phyloP scores from a whole-genome alignment of 2,113 vertebrate species.

The Bettongia penicillata region DNA sequence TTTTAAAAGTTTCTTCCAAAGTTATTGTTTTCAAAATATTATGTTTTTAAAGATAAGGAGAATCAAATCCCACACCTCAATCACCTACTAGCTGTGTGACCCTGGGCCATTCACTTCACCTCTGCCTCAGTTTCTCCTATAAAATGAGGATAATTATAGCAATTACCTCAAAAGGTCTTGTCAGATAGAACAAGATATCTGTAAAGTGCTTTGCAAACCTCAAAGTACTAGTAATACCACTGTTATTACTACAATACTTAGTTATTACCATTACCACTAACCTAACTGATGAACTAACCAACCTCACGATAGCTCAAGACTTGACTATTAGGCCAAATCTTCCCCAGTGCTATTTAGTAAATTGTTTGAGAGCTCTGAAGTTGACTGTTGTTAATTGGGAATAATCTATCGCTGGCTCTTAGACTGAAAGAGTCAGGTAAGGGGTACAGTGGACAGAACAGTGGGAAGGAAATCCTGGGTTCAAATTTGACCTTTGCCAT shows the following conservation, averaged over 20 bases:
- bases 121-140: not conserved
- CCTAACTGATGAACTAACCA: not conserved
- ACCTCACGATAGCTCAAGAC: not conserved
- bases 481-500: no score
- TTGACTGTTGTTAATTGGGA: no score
- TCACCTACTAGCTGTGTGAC: not conserved
- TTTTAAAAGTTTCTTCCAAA: no score
- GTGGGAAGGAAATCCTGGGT: no score
- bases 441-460: no score
- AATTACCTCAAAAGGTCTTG: not conserved
- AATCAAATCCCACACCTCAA: not conserved
- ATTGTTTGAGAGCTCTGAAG: no score
- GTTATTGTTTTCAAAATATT: no score
- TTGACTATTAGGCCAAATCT: no score
- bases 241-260: not conserved
- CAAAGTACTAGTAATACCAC: not conserved
- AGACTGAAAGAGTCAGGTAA: no score
- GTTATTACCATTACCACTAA: not conserved
- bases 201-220: not conserved
- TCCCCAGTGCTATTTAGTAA: no score
- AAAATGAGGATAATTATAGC: not conserved
- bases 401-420: no score
- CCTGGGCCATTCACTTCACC: not conserved
- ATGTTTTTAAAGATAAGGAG: not conserved
- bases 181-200: not conserved